phyloP scores from a whole-genome alignment of 2,888 invertebrate species.

The Lacanobia oleracea region DNA sequence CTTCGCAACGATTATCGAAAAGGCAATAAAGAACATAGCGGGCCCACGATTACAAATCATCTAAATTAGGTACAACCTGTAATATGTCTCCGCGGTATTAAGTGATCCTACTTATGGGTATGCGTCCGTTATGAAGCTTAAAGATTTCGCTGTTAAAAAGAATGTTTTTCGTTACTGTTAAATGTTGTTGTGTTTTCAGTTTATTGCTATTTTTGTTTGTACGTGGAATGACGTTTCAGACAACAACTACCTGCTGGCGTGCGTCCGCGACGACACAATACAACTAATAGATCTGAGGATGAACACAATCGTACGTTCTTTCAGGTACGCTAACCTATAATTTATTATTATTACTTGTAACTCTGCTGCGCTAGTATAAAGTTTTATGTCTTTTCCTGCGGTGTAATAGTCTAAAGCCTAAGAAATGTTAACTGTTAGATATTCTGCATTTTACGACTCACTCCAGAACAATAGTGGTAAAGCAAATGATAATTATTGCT shows the following conservation, averaged over 20 bases:
- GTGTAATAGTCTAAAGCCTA: conserved; percentile 42
- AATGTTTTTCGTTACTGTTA: conserved; percentile 23
- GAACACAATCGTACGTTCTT: conserved; percentile 97
- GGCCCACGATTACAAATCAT: conserved; percentile 66
- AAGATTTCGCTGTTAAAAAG: conserved; percentile 33
- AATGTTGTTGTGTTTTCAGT: conserved; percentile 21
- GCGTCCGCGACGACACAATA: conserved; percentile 98
- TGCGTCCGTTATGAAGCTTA: conserved; percentile 54
- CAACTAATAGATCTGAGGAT: conserved; percentile 98
- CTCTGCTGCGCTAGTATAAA: conserved; percentile 46
- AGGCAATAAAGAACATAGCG: conserved; percentile 71
- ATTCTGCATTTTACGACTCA: conserved; percentile 50
- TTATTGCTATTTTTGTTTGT: conserved; percentile 56
- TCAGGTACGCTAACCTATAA: conserved; percentile 91
- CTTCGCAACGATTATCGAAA: conserved; percentile 69
- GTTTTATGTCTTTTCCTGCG: conserved; percentile 53
- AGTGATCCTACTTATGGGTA: conserved; percentile 5
- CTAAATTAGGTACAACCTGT: conserved; percentile 65
- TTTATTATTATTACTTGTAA: conserved; percentile 60
- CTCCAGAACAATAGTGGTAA: conserved; percentile 38
- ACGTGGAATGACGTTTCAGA: conserved; percentile 90
- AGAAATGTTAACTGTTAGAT: conserved; percentile 52
- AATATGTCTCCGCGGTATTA: conserved; percentile 70
- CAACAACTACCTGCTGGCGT: conserved; percentile 96
- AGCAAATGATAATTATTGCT: conserved; percentile 40